Evolutionary conservation across 2,888 invertebrate genomes (phyloP).

Genomic region (Synanthedon formicaeformis): DNA sequence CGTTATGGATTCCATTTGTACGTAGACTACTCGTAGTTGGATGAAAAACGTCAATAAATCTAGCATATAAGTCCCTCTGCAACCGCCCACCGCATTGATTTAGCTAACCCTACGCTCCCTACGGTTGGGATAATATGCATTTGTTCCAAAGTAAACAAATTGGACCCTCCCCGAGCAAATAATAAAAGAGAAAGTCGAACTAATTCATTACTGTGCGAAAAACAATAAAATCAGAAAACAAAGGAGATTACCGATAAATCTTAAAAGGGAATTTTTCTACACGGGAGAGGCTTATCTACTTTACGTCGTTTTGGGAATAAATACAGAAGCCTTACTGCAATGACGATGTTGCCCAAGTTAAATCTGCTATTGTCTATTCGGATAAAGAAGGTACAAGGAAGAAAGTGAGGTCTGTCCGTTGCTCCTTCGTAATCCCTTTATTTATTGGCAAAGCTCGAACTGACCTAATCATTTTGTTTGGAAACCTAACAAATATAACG

Average conservation of each 20-base stretch:
- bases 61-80: conserved; percentile 27
- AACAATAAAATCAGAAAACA: conserved; percentile 56
- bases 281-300: conserved; percentile 46
- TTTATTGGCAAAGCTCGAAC: conserved; percentile 35
- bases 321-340: conserved; percentile 45
- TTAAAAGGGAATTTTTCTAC: conserved; percentile 53
- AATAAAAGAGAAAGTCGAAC: conserved; percentile 39
- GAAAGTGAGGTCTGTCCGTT: conserved; percentile 26
- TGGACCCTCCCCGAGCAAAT: conserved; percentile 44
- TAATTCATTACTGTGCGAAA: conserved; percentile 53
- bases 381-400: conserved; percentile 47
- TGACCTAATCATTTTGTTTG: conserved; percentile 35
- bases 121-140: conserved; percentile 35
- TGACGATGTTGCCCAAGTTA: conserved; percentile 44
- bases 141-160: conserved; percentile 47
- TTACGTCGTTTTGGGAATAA: conserved; percentile 55
- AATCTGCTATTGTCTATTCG: conserved; percentile 52
- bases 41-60: conserved; percentile 40
- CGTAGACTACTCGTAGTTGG: conserved; percentile 1
- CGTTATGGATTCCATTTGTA: conserved; percentile 14
- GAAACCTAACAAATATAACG: conserved; percentile 1
- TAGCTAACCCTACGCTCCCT: conserved; percentile 43
- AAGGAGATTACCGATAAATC: conserved; percentile 57
- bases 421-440: conserved; percentile 41
- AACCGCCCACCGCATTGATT: conserved; percentile 52